Base-by-base conservation (phyloP, 64 coral and sea anemone genomes). In the Cladopsammia gracilis region DNA sequence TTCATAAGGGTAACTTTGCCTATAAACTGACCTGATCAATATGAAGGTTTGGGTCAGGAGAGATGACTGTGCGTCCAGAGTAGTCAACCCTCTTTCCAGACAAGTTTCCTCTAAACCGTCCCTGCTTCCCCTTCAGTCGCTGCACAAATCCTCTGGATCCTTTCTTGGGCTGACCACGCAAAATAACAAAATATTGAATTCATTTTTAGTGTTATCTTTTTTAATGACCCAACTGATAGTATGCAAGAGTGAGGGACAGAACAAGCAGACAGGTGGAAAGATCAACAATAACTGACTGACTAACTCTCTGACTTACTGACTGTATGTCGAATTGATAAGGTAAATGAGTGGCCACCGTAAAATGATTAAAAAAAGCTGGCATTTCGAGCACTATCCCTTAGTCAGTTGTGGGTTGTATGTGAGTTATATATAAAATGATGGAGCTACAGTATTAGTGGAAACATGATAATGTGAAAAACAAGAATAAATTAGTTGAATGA, bases 1-100 rank as follows among this genome's bases (percentile, higher is more conserved):
- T 15, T 15, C 25, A 13, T 72, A 4, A 13, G 13, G 0, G 5
- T 44, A 4, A 3, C 3, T 43, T 44, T 24, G 14, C 11, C 34
- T 34, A 34, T 34, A 34, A 48, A 82, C 60, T 68, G 47, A 98
- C 97, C 94, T 98, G 97, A 64, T 98, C 97, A 73, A 98, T 98
- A 10, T 88, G 57, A 48, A 98, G 91, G 73, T 98, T 98, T 15
- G 97, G 97, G 43, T 98, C 97, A 16, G 97, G 97, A 62, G 97
- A 98, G 52, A 98, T 98, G 13, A 98, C 97, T 48, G 97, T 98
- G 48, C 97, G 75, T 64, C 97, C 97, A 9, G 97, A 98, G 68
- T 83, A 98, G 75, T 98, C 97, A 16, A 98, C 97, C 73, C 97
- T 93, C 75, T 98, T 98, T 68, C 97, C 97, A 56, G 97, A 98